A percentile compares a stretch with the other conserved stretches of the same genome.
Conservation (phyloP, 2,797 vertebrate species). For the Antennarius maculatus region DNA sequence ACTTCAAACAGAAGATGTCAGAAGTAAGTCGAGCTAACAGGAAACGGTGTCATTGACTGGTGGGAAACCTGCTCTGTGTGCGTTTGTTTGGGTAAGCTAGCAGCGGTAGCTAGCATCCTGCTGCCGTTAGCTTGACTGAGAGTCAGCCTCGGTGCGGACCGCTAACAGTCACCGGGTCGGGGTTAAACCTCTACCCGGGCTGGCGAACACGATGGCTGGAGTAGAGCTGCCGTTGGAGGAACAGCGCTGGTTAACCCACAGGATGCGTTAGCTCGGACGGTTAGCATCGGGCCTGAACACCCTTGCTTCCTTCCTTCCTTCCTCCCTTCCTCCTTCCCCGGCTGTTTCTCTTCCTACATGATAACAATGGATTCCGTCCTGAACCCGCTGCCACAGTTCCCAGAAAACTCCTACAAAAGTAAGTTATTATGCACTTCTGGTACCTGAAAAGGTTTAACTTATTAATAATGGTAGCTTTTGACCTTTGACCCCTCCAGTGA, state of each 20-base stretch:
- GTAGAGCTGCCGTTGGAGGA: not conserved
- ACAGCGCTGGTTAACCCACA: slow-evolving; percentile 1
- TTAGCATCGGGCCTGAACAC: slow-evolving; percentile 45
- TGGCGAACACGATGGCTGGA: slow-evolving; percentile 2
- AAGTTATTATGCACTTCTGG: slow-evolving; percentile 8
- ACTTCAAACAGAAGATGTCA: not conserved
- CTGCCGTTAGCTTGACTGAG: not conserved
- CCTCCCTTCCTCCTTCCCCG: slow-evolving; percentile 9
- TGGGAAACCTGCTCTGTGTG: slow-evolving; percentile 11
- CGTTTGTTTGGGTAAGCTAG: slow-evolving; percentile 30
- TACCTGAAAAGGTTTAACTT: not conserved
- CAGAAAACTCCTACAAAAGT: slow-evolving; percentile 77
- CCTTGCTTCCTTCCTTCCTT: slow-evolving; percentile 4
- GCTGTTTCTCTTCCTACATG: slow-evolving; percentile 22
- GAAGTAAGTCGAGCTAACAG: not conserved
- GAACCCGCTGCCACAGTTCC: slow-evolving; percentile 52
- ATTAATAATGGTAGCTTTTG: slow-evolving; percentile 17
- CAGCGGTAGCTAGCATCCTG: slow-evolving; percentile 26
- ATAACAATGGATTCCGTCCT: slow-evolving; percentile 63
- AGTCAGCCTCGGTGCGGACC: slow-evolving; percentile 5
- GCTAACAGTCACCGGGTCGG: not conserved
- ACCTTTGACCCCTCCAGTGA: slow-evolving; percentile 71
- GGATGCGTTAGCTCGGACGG: slow-evolving; percentile 34
- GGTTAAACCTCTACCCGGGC: not conserved
- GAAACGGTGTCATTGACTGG: not conserved